Percentiles rank a stretch among this genome's conserved stretches.
phyloP scores from a whole-genome alignment of 1,140 invertebrate genomes.

The Neodiprion pinetum region DNA sequence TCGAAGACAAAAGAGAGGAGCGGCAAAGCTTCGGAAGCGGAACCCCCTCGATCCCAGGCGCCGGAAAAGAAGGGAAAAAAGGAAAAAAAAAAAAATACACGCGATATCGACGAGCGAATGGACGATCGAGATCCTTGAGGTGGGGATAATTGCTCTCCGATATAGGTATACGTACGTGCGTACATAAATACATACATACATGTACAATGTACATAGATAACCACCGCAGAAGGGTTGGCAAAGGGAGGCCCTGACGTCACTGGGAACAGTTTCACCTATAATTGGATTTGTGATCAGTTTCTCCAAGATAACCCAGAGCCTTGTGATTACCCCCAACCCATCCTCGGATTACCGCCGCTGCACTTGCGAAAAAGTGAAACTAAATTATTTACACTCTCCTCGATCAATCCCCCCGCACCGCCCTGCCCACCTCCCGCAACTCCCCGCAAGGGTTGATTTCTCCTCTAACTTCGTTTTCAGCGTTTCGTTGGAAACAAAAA shows the following conservation, averaged over 20 bases:
- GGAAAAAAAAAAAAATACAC: neutral
- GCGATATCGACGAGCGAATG: conserved; percentile 35
- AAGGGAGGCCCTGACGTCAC: conserved; percentile 39
- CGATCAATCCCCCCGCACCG: neutral
- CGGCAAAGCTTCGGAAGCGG: neutral
- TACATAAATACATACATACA: neutral
- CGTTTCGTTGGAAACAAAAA: too few species aligned
- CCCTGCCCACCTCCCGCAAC: too few species aligned
- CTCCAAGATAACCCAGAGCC: neutral
- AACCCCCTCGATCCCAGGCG: too few species aligned
- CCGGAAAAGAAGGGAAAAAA: neutral
- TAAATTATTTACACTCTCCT: neutral
- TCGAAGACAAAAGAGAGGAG: neutral
- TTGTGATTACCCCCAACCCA: neutral
- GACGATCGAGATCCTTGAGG: conserved; percentile 14
- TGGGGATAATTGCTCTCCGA: conserved; percentile 40
- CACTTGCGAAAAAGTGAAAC: neutral
- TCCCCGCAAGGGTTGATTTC: too few species aligned
- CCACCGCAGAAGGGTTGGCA: conserved; percentile 30
- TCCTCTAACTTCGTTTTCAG: too few species aligned
- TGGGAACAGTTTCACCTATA: conserved; percentile 39
- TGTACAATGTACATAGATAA: neutral
- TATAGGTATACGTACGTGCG: conserved; percentile 1
- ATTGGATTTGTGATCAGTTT: conserved; percentile 40
- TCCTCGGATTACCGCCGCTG: neutral